These are phyloP conservation scores for Galemys pyrenaicus DNA, from an alignment of 2,113 vertebrate genomes.

Conservation along the genomic window DNA sequence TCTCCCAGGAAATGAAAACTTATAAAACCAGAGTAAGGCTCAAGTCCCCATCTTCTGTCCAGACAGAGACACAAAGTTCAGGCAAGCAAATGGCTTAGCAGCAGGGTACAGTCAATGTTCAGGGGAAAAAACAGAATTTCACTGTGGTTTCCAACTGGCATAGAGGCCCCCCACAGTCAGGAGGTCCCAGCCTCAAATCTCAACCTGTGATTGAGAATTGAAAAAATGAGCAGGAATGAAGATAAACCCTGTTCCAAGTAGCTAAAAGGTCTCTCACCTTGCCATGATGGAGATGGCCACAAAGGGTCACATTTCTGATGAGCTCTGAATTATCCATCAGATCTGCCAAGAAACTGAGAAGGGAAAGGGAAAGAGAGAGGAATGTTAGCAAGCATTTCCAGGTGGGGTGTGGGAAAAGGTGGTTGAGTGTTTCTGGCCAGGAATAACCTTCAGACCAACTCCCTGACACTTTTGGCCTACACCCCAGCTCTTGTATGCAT, in stretches of 20 bases:
- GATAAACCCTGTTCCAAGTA: not conserved
- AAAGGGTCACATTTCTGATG: conserved; percentile 97
- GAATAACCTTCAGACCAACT: not conserved
- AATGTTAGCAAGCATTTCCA: not conserved
- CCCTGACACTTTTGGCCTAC: too few species aligned
- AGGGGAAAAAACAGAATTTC: not conserved
- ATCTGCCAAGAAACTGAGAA: conserved; percentile 95
- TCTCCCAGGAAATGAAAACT: conserved; percentile 61
- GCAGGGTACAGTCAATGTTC: not conserved
- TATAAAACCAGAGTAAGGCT: conserved; percentile 52
- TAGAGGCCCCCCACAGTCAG: not conserved
- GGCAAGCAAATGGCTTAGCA: not conserved
- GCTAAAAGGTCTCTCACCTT: conserved; percentile 86
- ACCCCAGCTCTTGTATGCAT: too few species aligned
- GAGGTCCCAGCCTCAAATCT: not conserved
- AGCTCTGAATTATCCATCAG: conserved; percentile 98
- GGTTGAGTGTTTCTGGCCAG: not conserved
- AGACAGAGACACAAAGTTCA: conserved; percentile 33
- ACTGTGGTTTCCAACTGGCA: not conserved
- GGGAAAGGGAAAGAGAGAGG: conserved; percentile 34
- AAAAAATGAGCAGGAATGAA: not conserved
- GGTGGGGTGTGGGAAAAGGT: not conserved
- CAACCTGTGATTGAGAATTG: not conserved
- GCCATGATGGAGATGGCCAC: conserved; percentile 97
- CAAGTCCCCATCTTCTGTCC: conserved; percentile 3